Evolutionary conservation across 2,113 vertebrate species (phyloP), one percentile per base, ranked within the genome.

Genomic region (Caloenas nicobarica): DNA sequence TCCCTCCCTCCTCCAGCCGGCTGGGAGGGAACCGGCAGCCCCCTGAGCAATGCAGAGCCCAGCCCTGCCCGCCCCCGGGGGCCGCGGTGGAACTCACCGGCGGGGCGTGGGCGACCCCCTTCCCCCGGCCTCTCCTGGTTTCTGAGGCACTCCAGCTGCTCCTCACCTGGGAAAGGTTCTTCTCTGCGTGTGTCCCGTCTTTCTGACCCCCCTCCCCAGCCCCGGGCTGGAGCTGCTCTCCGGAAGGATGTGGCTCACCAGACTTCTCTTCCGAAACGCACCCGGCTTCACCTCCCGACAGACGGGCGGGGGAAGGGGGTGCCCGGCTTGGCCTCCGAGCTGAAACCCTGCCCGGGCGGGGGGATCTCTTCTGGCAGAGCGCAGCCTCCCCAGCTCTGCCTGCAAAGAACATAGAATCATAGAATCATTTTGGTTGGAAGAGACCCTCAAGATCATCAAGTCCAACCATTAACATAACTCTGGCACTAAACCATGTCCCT

Each of bases 191-290:
- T 21, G 68, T 64, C 72, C 70, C 19, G 65, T 36, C 33, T 28
- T 53, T 9, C n/a, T 46, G 44, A 46, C 10, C 7, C 2, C 14
- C 14, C 12, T 51, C 34, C n/a, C 26, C 46, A 54, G 88, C 36
- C 40, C 62, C 24, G 14, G 83, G 36, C 57, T 31, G 24, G 17
- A 79, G 79, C 57, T 42, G 34, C 62, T 86, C 66, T 76, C 74
- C 82, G 93, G 91, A 90, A 95, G 91, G 88, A 95, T 92, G 86
- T 86, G 82, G 33, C 16, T 82, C 23, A 3, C 71, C 54, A 34
- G 13, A n/a, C 88, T 93, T 93, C 91, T 79, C 61, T 64, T 88
- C 46, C 4, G 74, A 94, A 94, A 62, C 28, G 14, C 46, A 4
- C 24, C 38, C 46, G 34, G 40, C 29, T 61, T 90, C 78, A 53